Conservation (phyloP, 2,888 invertebrate genomes). For the Periphyllus acericola region DNA sequence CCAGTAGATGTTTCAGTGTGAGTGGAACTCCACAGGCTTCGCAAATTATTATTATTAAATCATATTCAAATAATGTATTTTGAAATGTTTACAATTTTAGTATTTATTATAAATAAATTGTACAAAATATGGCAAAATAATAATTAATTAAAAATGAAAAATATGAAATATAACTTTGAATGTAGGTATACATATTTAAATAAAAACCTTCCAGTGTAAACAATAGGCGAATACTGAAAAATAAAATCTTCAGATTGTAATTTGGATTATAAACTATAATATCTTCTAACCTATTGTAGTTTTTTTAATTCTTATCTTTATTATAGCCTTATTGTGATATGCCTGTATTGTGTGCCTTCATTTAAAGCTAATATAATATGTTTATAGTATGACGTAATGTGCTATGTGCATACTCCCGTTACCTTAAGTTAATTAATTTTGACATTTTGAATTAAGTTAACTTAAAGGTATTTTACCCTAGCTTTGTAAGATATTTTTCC, state of each 20-base stretch:
- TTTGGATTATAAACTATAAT: neutral
- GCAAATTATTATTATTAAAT: no score
- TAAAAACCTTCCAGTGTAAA: no score
- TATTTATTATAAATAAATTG: no score
- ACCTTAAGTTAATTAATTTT: neutral
- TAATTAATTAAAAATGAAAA: no score
- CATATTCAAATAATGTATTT: no score
- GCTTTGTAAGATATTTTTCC: neutral
- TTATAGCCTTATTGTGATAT: constrained; percentile 1
- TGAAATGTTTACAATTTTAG: no score
- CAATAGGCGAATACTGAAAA: no score
- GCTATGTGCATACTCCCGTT: neutral
- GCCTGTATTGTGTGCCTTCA: neutral
- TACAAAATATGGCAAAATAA: no score
- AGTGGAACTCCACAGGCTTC: no score
- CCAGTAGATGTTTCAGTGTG: no score
- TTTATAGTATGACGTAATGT: constrained; percentile 3
- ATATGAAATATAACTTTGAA: no score
- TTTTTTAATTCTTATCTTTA: constrained; percentile 23
- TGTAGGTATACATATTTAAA: no score
- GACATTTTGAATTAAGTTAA: neutral
- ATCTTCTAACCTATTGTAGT: constrained; percentile 4
- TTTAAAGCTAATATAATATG: neutral
- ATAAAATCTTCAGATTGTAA: neutral
- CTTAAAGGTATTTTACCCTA: neutral